Conservation (phyloP, 23 tunicate genomes). For the Aplidium turbinatum region DNA sequence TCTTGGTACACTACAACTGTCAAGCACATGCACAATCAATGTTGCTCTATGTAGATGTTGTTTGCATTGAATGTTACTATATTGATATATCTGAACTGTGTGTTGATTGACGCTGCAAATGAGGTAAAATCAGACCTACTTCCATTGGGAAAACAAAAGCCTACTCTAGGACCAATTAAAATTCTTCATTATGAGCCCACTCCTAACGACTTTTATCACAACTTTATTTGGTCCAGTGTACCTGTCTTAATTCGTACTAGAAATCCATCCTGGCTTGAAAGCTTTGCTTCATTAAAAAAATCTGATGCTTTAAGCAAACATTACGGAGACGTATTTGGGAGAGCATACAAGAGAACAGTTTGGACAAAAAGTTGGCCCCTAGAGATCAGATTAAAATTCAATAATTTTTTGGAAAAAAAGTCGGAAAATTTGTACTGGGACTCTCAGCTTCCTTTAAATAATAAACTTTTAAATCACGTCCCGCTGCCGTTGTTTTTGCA, state of each 20-base stretch:
- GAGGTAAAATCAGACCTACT: neutral
- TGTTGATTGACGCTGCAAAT: neutral
- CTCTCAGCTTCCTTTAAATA: conserved; percentile 19
- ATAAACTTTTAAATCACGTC: conserved; percentile 3
- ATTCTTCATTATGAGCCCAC: conserved; percentile 33
- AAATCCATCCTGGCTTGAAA: conserved; percentile 1
- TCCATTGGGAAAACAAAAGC: neutral
- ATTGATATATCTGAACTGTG: neutral
- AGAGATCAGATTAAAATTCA: conserved; percentile 25
- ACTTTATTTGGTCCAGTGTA: conserved; percentile 10
- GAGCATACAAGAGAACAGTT: conserved; percentile 23
- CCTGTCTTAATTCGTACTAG: conserved; percentile 33
- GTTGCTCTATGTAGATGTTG: no score
- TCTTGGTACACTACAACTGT: no score
- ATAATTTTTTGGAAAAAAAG: neutral
- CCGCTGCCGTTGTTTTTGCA: conserved; percentile 34
- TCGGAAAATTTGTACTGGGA: conserved; percentile 33
- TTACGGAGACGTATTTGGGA: conserved; percentile 1
- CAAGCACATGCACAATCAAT: no score
- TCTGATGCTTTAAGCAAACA: neutral
- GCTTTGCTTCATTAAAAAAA: neutral
- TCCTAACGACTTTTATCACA: conserved; percentile 12
- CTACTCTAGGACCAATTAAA: neutral
- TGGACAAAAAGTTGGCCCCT: conserved; percentile 34
- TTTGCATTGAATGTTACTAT: no score